Percentiles rank a stretch among this genome's conserved stretches.
Evolutionary conservation across 2,113 vertebrate genomes (phyloP).

Genomic region (Regulus satrapa): DNA sequence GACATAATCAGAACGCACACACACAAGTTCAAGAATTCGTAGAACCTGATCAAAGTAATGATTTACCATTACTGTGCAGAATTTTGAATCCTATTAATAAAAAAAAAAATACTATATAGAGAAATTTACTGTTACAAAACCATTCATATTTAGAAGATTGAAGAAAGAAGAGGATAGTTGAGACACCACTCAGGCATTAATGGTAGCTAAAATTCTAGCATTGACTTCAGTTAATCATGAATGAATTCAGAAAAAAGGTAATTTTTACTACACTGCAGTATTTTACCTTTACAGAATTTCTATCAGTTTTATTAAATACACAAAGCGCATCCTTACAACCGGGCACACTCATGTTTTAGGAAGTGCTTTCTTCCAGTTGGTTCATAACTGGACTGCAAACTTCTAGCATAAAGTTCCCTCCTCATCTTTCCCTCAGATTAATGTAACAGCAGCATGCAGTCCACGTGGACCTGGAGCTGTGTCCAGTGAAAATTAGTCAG

Average conservation of each 20-base stretch:
- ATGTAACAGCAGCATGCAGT: not conserved
- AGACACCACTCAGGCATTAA: not conserved
- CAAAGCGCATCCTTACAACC: not conserved
- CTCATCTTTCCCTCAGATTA: not conserved
- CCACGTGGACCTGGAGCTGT: not conserved
- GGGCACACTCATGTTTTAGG: not conserved
- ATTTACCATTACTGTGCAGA: not conserved
- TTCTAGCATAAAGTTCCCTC: not conserved
- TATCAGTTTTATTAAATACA: not conserved
- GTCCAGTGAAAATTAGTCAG: not conserved
- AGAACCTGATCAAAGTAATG: not conserved
- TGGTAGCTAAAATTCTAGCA: not conserved
- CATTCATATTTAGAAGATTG: not conserved
- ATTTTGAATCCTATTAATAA: not conserved
- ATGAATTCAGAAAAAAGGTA: not conserved
- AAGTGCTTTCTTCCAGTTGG: not conserved
- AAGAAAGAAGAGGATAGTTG: not conserved
- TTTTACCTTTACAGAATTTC: not conserved
- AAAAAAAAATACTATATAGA: not conserved
- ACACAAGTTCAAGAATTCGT: not conserved
- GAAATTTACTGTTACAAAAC: not conserved
- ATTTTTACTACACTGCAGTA: not conserved
- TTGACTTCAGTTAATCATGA: not conserved
- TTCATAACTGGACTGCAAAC: not conserved
- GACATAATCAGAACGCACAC: not conserved